Evolutionary conservation across 2,113 vertebrate genomes (phyloP).

Genomic region (Odocoileus hemionus): DNA sequence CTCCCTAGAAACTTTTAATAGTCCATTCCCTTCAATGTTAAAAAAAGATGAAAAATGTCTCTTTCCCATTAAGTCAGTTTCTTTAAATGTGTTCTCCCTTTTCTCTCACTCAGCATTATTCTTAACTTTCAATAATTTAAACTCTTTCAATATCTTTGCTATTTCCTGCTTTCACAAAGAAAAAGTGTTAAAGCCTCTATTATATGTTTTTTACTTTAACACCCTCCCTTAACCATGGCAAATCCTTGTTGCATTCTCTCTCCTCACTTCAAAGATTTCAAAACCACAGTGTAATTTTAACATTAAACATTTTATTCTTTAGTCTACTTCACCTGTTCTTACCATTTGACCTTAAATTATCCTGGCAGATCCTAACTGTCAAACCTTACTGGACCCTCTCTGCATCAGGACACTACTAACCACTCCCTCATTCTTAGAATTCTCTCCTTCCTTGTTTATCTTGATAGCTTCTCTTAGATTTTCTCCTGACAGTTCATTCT

Average conservation of each 20-base stretch:
- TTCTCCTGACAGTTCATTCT: neutral
- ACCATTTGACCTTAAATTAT: neutral
- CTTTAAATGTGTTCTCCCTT: neutral
- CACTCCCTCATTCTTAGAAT: neutral
- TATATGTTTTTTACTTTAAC: neutral
- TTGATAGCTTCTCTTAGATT: neutral
- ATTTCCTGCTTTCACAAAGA: neutral
- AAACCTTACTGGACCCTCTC: neutral
- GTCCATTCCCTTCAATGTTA: neutral
- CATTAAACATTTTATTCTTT: neutral
- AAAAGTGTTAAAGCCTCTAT: neutral
- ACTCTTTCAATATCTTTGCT: neutral
- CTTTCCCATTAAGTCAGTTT: neutral
- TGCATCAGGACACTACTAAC: neutral
- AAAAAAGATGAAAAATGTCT: neutral
- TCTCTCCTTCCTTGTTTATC: neutral
- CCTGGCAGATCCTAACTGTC: neutral
- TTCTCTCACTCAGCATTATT: neutral
- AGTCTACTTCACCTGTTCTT: neutral
- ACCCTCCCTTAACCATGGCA: neutral
- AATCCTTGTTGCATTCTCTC: neutral
- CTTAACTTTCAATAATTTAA: neutral
- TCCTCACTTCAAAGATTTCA: neutral
- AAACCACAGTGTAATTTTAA: neutral
- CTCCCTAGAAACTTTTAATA: neutral